Percentiles rank a stretch among this genome's conserved stretches.
phyloP scores from a whole-genome alignment of 2,888 invertebrate genomes.

The Agonopterix arenella region DNA sequence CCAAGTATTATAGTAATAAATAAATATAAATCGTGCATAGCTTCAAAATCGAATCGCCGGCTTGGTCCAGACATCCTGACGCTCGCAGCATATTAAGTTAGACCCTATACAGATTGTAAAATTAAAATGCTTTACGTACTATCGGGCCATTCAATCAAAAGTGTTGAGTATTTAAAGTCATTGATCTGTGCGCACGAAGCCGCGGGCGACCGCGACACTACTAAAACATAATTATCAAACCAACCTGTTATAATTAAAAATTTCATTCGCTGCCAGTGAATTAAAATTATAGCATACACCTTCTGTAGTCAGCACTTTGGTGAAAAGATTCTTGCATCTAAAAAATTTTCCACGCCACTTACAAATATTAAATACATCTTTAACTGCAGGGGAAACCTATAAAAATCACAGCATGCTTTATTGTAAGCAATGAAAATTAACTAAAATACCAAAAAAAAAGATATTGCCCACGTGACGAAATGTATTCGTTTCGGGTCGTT shows the following conservation, averaged over 20 bases:
- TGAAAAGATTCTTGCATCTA: slow-evolving; percentile 11
- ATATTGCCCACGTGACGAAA: neutral
- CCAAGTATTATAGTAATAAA: too few relatives aligned
- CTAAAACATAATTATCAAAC: neutral
- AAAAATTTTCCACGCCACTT: slow-evolving; percentile 6
- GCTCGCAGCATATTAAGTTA: too few relatives aligned
- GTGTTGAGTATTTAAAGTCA: too few relatives aligned
- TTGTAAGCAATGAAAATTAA: too few relatives aligned
- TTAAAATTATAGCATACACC: slow-evolving; percentile 41
- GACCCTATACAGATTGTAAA: too few relatives aligned
- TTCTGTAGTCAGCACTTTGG: slow-evolving; percentile 28
- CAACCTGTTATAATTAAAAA: slow-evolving; percentile 21
- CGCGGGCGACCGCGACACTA: neutral
- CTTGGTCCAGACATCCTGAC: too few relatives aligned
- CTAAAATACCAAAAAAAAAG: neutral
- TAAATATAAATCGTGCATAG: too few relatives aligned
- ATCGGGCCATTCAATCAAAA: too few relatives aligned
- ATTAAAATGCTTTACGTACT: too few relatives aligned
- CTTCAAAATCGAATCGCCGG: too few relatives aligned
- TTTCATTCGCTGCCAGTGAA: slow-evolving; percentile 26
- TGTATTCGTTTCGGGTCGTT: too few relatives aligned
- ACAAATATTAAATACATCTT: slow-evolving; percentile 9
- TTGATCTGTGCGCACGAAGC: too few relatives aligned
- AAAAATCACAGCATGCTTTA: neutral
- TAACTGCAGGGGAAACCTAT: slow-evolving; percentile 15